Conservation (phyloP, 2,113 vertebrate genomes). For the Grantiella picta region DNA sequence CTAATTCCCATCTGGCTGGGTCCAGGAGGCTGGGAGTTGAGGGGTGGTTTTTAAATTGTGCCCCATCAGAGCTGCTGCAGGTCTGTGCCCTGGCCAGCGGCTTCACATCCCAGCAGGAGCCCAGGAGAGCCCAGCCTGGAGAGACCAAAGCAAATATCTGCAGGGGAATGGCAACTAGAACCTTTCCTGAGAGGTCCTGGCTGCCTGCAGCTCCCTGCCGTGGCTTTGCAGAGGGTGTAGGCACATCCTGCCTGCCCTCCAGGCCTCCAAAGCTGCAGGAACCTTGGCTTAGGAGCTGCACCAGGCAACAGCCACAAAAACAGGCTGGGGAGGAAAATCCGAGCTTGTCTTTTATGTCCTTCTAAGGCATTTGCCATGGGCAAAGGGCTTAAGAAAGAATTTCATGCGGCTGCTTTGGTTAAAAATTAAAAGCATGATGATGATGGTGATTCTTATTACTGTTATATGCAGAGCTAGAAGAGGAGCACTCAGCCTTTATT, state of each 20-base stretch:
- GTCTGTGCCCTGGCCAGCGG: background rate
- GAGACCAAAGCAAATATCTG: background rate
- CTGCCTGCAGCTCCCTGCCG: background rate
- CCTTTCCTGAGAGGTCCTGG: background rate
- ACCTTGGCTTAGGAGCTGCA: background rate
- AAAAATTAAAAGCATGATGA: background rate
- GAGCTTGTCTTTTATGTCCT: background rate
- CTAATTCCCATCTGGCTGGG: background rate
- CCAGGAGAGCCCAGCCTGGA: background rate
- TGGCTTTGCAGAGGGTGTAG: background rate
- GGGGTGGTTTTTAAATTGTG: background rate
- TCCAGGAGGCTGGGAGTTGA: background rate
- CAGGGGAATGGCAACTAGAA: background rate
- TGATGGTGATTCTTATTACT: background rate
- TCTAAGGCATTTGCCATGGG: background rate
- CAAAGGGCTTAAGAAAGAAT: background rate
- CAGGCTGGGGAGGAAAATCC: background rate
- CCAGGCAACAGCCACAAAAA: background rate
- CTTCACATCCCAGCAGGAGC: background rate
- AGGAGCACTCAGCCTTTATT: background rate
- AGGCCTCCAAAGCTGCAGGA: background rate
- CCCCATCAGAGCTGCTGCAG: background rate
- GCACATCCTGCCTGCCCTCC: background rate
- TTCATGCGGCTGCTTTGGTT: background rate
- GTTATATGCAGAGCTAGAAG: background rate